Evolutionary conservation across 2,888 invertebrate genomes (phyloP).

Genomic region (Lithophane socia): DNA sequence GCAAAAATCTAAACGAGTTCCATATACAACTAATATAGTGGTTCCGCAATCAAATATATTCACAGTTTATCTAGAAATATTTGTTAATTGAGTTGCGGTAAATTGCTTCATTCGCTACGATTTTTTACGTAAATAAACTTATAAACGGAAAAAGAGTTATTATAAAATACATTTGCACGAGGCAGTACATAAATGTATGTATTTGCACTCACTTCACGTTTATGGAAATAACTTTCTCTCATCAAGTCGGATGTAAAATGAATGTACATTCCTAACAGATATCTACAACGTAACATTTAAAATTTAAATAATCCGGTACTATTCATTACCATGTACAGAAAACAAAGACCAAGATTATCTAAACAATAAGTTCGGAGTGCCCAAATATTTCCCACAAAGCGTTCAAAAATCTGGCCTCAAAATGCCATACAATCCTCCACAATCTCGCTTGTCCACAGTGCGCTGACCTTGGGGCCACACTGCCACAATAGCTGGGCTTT

Average conservation of each 20-base stretch:
- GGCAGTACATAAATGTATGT: constrained; percentile 4
- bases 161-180: constrained; percentile 22
- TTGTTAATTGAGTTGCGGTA: constrained; percentile 48
- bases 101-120: constrained; percentile 40
- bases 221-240: constrained; percentile 47
- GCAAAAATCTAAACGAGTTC: constrained; percentile 45
- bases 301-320: constrained; percentile 25
- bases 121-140: constrained; percentile 45
- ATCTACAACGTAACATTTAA: not conserved
- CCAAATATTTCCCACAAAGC: constrained; percentile 71
- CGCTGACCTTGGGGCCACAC: constrained; percentile 86
- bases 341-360: constrained; percentile 45
- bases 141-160: constrained; percentile 13
- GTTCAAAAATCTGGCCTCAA: constrained; percentile 79
- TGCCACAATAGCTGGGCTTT: constrained; percentile 79
- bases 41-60: constrained; percentile 57
- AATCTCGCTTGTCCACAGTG: constrained; percentile 75
- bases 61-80: constrained; percentile 43
- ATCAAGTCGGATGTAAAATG: constrained; percentile 1
- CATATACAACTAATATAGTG: constrained; percentile 41
- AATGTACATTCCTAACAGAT: constrained; percentile 1
- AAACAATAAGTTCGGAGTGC: constrained; percentile 45
- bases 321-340: constrained; percentile 27
- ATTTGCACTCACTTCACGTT: constrained; percentile 7
- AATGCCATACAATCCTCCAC: constrained; percentile 76